These are phyloP conservation scores for Pecten maximus DNA, from an alignment of 2,888 invertebrate genomes.

Conservation along the genomic window DNA sequence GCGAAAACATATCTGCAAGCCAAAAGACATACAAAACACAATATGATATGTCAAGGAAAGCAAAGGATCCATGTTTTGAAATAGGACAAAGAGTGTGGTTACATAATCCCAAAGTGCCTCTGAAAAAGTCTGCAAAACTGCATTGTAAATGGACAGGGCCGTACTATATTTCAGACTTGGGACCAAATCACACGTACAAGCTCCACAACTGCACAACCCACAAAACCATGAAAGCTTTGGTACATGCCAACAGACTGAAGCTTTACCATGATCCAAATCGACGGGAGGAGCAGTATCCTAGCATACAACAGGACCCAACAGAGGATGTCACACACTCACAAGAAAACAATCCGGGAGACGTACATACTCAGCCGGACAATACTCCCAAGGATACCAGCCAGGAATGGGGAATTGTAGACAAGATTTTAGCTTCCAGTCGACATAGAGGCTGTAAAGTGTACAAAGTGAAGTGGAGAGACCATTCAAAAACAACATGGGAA, in stretches of 20 bases:
- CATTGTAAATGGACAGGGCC: conserved; percentile 53
- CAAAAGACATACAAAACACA: conserved; percentile 49
- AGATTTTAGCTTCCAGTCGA: background rate
- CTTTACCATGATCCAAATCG: conserved; percentile 40
- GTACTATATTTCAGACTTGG: conserved; percentile 47
- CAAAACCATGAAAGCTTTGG: conserved; percentile 22
- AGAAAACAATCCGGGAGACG: no score
- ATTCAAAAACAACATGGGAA: no score
- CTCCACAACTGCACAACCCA: conserved; percentile 10
- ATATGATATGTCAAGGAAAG: conserved; percentile 46
- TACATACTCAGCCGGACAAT: no score
- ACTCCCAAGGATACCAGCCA: no score
- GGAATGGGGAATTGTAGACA: conserved; percentile 28
- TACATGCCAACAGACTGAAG: conserved; percentile 48
- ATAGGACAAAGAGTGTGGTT: conserved; percentile 45
- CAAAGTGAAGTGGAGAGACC: conserved; percentile 33
- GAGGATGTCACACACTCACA: no score
- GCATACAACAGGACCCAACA: no score
- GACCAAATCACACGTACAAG: conserved; percentile 52
- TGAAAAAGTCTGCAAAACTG: conserved; percentile 49
- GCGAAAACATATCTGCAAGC: conserved; percentile 33
- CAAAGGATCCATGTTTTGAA: background rate
- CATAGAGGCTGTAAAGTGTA: background rate
- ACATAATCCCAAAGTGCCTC: conserved; percentile 5
- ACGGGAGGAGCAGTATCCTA: no score